A percentile compares a stretch with the other conserved stretches of the same genome.
These are phyloP conservation scores for Scyliorhinus canicula DNA, from an alignment of 2,797 vertebrate species.

Conservation along the genomic window DNA sequence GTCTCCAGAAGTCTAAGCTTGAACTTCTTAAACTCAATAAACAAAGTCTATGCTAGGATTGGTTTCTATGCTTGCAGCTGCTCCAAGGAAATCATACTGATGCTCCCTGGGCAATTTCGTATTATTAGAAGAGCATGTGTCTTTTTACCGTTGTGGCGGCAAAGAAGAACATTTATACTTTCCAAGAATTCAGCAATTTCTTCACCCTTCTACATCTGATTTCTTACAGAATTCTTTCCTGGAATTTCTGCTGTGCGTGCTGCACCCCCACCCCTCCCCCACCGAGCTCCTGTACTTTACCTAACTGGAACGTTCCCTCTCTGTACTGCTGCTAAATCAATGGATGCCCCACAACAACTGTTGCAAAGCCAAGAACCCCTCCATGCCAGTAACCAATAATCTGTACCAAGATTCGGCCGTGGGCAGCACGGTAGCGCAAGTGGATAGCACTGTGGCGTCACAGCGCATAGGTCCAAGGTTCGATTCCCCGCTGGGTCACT, in stretches of 20 bases:
- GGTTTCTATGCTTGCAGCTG: not conserved
- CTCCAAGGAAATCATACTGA: not conserved
- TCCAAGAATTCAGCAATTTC: not conserved
- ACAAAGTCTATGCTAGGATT: not conserved
- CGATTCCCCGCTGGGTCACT: too few relatives aligned
- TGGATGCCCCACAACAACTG: not conserved
- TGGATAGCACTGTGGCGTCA: too few relatives aligned
- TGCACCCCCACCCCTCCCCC: too few relatives aligned
- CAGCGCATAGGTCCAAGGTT: too few relatives aligned
- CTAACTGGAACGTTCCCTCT: not conserved
- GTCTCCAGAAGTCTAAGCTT: too few relatives aligned
- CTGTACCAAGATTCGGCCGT: too few relatives aligned
- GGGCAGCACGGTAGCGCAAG: too few relatives aligned
- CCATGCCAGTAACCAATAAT: too few relatives aligned
- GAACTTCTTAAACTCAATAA: too few relatives aligned
- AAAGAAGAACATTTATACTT: not conserved
- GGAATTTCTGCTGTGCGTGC: not conserved
- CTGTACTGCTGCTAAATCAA: not conserved
- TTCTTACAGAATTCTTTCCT: not conserved
- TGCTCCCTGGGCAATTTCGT: not conserved
- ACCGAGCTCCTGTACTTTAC: not conserved
- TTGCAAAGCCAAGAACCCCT: not conserved
- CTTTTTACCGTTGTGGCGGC: too few relatives aligned
- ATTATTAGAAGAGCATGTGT: conserved; percentile 3
- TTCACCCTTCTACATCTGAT: not conserved